Base-by-base conservation (phyloP, 2,888 invertebrate genomes). In the Phrixothrix hirtus region DNA sequence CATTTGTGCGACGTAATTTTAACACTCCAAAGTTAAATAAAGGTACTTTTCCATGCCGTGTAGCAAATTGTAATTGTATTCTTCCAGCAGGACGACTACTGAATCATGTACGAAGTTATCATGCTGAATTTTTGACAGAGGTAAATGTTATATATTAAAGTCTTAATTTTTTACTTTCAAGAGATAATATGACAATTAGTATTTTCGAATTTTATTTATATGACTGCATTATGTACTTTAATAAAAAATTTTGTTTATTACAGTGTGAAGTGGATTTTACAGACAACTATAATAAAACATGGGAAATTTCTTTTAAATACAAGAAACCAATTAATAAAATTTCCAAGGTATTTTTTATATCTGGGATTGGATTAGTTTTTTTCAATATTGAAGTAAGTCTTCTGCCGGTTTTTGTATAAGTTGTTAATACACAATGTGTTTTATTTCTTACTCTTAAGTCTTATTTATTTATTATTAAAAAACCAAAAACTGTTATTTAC, bases 11-110 rank as follows among this genome's bases (percentile, higher is more conserved):
- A 29, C 36, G 46, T 3, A 45, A 31, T 13, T 38, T 41, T 1
- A 26, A 36, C 16, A 61, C 70, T 49, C 47, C 67, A 27, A 57
- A 36, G 61, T 73, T 61, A 63, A 75, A 43, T 69, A 79, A 77
- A 59, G 81, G 81, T 1, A 60, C 74, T 14, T 82, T 79, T 62
- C 79, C 80, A 16, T 82, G 81, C 60, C 77, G 78, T 60, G 77
- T 80, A 58, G 75, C 67, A 47, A 71, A 72, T 7, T 79, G 78
- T 54, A 64, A 63, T 1, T 70, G 73, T 31, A 65, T 77, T 52
- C 64, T 79, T 11, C 76, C 78, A 1, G 65, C 77, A 35, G 78
- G 73, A 11, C 73, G 79, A 38, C 69, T 83, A 65, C 71, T 82
- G 39, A 78, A 79, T 57, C 82, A 83, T 62, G 69, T 82, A 26